Base-by-base conservation (phyloP, 2,888 invertebrate species). In the Macrophya annulata region DNA sequence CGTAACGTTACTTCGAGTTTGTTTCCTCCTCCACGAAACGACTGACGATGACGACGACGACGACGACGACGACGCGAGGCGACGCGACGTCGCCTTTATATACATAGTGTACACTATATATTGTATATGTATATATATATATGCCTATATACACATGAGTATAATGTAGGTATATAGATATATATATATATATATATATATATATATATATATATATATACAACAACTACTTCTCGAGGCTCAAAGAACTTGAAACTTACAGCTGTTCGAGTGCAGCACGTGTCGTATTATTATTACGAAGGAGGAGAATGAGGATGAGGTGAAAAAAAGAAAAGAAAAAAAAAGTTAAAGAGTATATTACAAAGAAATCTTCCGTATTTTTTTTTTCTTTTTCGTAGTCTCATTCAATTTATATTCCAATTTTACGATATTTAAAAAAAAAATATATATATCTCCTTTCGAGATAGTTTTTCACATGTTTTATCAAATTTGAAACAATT, bases 1-100 rank as follows among this genome's bases (percentile, higher is more conserved):
- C 82, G 65, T 82, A 82, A 82, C 82, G 82, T 82, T 82, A 65
- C 65, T 82, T 82, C 82, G n/a, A 82, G 51, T 68, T 40, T 65
- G 15, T 51, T 77, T 48, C 77, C 43, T 21, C 62, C 62, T 25
- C 21, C 62, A 10, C 21, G 31, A 31, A 3, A 31, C 31, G 31
- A 31, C 31, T n/a, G 31, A 31, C 31, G 31, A 31, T 3, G 31
- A 31, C 31, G 31, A 31, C 31, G 31, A 31, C 31, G 31, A 31
- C 31, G 31, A 31, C 31, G 31, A 31, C 31, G 48, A 48, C 48
- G 48, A 48, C 1, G 10, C 62, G n/a, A 1, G 1, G 59, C 59
- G 62, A 4, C 25, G 62, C 62, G 62, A 25, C 62, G 25, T 62
- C 21, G 62, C 21, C 1, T 31, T 31, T 31, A 31, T 31, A 31